Base-by-base conservation (phyloP, 2,113 vertebrate species). In the Oryzias curvinotus region DNA sequence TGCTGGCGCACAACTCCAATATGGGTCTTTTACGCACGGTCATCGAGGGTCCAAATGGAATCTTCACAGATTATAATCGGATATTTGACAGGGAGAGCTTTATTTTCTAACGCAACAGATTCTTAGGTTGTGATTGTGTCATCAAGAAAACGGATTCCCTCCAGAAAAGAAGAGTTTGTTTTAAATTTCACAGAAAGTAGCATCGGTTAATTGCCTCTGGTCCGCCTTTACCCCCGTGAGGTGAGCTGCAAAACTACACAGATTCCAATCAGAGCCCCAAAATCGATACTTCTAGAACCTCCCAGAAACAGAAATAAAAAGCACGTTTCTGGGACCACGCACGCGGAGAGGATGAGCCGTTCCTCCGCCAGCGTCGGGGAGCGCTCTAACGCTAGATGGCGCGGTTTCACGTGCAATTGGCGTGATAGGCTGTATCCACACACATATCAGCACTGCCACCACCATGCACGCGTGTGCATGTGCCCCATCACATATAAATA, bases 361-460 rank as follows among this genome's bases (percentile, higher is more conserved):
- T 80, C 78, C 75, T 68, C 46, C 71, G 51, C 61, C 57, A 1
- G 50, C 1, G 26, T 44, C 36, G 14, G 16, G 3, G 52, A 26
- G 26, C 41, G 28, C 13, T 49, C n/a, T 0, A 52, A 67, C 92
- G 77, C 89, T 84, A 91, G 91, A 90, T 87, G 92, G 91, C 89
- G 89, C 87, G 78, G 76, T 78, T 87, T 85, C 76, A 87, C 73
- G 76, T 60, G 55, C 72, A 87, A 88, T 88, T 57, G 30, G 68
- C 47, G 73, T 6, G 44, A 14, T 42, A 41, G 13, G 21, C 60
- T 50, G 51, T 23, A 25, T 23, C 42, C 50, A 19, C 17, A 57
- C 52, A 55, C 7, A 21, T 16, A 51, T 47, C 14, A 23, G 14
- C 8, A 18, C 25, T 43, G 16, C 10, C 25, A 43, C 59, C 42